Evolutionary conservation across 2,797 vertebrate genomes (phyloP).

Genomic region (Etheostoma perlongum): DNA sequence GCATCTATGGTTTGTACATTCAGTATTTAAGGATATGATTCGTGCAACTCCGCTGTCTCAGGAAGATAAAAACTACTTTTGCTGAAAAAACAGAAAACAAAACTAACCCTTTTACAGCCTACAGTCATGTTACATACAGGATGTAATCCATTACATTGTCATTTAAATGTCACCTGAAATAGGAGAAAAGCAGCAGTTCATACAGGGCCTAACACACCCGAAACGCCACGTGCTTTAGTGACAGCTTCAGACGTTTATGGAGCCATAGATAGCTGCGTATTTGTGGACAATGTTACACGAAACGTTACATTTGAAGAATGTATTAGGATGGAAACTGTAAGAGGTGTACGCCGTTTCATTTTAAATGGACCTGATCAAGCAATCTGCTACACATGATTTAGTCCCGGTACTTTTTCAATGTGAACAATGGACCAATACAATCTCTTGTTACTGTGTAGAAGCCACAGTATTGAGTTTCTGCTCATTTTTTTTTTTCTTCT

Average conservation of each 20-base stretch:
- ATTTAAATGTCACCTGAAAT: conserved; percentile 34
- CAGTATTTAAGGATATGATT: conserved; percentile 53
- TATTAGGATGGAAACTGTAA: neutral
- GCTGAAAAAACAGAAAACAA: conserved; percentile 23
- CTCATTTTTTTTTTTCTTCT: neutral
- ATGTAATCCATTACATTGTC: conserved; percentile 18
- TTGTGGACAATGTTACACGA: conserved; percentile 4
- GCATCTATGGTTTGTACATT: conserved; percentile 78
- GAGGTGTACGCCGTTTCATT: neutral
- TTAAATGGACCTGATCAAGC: conserved; percentile 28
- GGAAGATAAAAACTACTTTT: conserved; percentile 44
- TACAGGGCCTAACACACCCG: conserved; percentile 56
- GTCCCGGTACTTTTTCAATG: neutral
- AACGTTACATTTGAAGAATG: neutral
- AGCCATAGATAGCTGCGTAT: conserved; percentile 25
- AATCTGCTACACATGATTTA: conserved; percentile 50
- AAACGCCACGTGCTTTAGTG: conserved; percentile 32
- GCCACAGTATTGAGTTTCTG: conserved; percentile 17
- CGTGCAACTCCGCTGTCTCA: conserved; percentile 48
- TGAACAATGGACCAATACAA: neutral
- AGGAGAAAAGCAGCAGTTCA: conserved; percentile 69
- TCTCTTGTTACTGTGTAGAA: conserved; percentile 19
- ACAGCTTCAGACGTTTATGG: conserved; percentile 20
- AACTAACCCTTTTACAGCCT: conserved; percentile 24
- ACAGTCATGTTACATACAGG: conserved; percentile 38